phyloP scores from a whole-genome alignment of 1,140 invertebrate genomes.

The Mactra quadrangularis region DNA sequence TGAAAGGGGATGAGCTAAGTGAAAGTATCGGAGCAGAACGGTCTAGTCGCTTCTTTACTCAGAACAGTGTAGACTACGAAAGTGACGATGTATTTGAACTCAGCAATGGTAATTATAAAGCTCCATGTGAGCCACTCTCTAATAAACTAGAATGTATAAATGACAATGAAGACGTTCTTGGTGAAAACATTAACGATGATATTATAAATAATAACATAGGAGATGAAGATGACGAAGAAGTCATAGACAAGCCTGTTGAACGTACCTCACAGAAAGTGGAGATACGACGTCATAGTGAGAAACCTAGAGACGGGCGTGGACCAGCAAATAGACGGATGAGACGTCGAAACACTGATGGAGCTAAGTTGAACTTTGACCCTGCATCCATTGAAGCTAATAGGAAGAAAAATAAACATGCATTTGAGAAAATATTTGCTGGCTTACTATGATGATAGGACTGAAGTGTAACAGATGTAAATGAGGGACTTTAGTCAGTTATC shows the following conservation, averaged over 20 bases:
- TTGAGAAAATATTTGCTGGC: constrained; percentile 51
- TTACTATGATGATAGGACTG: constrained; percentile 46
- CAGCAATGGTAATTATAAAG: not conserved
- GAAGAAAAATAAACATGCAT: constrained; percentile 39
- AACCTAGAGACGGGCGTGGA: not conserved
- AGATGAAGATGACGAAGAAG: not conserved
- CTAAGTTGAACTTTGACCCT: not conserved
- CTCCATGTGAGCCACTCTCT: not conserved
- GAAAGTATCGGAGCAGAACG: not conserved
- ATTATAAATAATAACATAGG: not conserved
- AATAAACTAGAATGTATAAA: not conserved
- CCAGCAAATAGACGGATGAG: not conserved
- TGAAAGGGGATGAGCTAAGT: not conserved
- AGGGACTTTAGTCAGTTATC: no score
- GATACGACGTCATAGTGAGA: not conserved
- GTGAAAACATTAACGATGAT: not conserved
- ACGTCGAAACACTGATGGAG: not conserved
- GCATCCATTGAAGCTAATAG: constrained; percentile 13
- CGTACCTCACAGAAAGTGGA: not conserved
- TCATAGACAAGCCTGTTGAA: not conserved
- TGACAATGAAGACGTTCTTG: no score
- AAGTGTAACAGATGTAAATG: no score
- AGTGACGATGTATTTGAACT: not conserved
- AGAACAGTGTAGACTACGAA: constrained; percentile 4
- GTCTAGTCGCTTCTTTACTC: not conserved